Percentiles rank a stretch among this genome's conserved stretches.
Evolutionary conservation across 2,797 vertebrate species (phyloP).

Genomic region (Pipistrellus kuhlii): DNA sequence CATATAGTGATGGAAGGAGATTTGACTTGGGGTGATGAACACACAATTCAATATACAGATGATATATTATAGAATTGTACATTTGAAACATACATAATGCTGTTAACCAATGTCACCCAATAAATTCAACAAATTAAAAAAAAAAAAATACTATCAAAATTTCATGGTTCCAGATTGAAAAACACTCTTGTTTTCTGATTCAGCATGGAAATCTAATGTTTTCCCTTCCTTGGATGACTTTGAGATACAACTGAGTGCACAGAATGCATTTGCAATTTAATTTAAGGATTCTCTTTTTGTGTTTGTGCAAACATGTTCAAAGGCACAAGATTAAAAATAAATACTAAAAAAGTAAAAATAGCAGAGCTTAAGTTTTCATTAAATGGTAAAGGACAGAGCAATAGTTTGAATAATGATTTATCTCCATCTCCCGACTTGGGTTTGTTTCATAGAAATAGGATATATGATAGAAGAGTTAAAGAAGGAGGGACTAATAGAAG

Average conservation of each 20-base stretch:
- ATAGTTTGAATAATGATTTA: background rate
- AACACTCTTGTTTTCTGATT: conserved; percentile 54
- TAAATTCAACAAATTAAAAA: background rate
- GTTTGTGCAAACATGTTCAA: conserved; percentile 15
- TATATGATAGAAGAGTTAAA: background rate
- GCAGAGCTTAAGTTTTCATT: background rate
- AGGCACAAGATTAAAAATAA: background rate
- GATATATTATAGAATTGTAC: background rate
- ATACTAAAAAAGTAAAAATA: background rate
- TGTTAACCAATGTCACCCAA: background rate
- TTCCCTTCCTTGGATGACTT: conserved; percentile 48
- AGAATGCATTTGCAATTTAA: conserved; percentile 67
- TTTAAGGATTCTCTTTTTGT: background rate
- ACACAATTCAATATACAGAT: background rate
- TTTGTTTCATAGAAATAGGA: background rate
- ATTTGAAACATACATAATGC: background rate
- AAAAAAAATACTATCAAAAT: conserved; percentile 32
- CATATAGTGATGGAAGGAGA: background rate
- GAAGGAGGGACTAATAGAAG: background rate
- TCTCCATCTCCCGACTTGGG: background rate
- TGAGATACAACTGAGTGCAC: conserved; percentile 38
- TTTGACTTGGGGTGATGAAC: background rate
- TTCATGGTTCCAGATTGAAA: conserved; percentile 14
- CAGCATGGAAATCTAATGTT: conserved; percentile 61
- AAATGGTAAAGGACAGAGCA: background rate